Evolutionary conservation across 2,797 vertebrate genomes (phyloP).

Genomic region (Lophius americanus): DNA sequence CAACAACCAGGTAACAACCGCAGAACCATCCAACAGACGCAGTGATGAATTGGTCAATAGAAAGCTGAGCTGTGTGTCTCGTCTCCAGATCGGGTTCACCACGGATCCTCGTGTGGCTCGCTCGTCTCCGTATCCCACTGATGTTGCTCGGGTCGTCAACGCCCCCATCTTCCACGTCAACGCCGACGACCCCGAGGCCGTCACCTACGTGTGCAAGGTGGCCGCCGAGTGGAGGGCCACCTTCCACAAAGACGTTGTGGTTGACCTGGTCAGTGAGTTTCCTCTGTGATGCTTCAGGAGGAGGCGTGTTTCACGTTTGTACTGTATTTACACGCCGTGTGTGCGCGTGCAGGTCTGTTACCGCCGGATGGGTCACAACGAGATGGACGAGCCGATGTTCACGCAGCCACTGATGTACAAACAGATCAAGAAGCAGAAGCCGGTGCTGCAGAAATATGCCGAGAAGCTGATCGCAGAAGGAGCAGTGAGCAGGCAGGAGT

Average conservation of each 20-base stretch:
- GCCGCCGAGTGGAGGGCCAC: conserved; percentile 94
- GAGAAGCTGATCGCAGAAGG: conserved; percentile 90
- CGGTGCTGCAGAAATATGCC: conserved; percentile 89
- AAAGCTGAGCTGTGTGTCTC: not conserved
- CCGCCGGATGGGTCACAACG: conserved; percentile 91
- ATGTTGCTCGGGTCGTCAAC: conserved; percentile 93
- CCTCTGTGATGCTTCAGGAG: not conserved
- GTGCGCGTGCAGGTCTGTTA: conserved; percentile 82
- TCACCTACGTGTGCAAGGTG: conserved; percentile 94
- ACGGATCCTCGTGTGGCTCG: conserved; percentile 94
- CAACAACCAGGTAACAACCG: conserved; percentile 90
- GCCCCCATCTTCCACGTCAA: conserved; percentile 98
- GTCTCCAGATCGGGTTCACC: conserved; percentile 91
- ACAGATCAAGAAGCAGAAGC: conserved; percentile 93
- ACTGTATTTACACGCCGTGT: not conserved
- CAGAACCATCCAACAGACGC: fast-evolving
- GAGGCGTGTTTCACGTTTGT: not conserved
- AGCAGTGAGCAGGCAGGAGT: conserved; percentile 87
- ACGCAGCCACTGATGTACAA: conserved; percentile 97
- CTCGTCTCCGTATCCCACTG: conserved; percentile 92
- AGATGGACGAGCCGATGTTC: conserved; percentile 98
- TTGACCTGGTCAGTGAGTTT: conserved; percentile 87
- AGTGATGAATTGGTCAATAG: fast-evolving
- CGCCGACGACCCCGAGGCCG: conserved; percentile 93
- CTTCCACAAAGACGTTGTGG: conserved; percentile 96